These are phyloP conservation scores for Lepas anatifera DNA, from an alignment of 2,888 invertebrate species.

Conservation along the genomic window DNA sequence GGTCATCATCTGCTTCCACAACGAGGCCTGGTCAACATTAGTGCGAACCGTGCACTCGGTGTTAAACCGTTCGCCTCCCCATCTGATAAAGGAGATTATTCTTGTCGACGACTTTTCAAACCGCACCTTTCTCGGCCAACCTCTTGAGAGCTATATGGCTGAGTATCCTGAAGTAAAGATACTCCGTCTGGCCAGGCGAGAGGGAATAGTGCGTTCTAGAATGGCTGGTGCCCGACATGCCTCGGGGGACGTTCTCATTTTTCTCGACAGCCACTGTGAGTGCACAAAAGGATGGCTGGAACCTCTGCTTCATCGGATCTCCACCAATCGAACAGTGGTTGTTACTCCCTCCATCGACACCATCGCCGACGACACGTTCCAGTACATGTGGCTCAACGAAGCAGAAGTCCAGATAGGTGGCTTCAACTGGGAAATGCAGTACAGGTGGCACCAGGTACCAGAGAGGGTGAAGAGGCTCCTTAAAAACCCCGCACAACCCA, in stretches of 20 bases:
- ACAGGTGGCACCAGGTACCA: constrained; percentile 98
- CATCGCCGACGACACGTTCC: constrained; percentile 83
- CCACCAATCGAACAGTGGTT: constrained; percentile 33
- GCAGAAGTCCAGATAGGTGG: constrained; percentile 59
- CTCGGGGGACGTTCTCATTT: constrained; percentile 79
- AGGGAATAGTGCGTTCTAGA: constrained; percentile 89
- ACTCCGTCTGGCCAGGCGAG: constrained; percentile 75
- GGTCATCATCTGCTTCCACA: no score
- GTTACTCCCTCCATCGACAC: constrained; percentile 48
- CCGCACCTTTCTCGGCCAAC: constrained; percentile 77
- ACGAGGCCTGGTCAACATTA: no score
- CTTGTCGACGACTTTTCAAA: constrained; percentile 23
- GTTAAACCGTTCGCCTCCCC: no score
- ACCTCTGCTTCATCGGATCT: constrained; percentile 39
- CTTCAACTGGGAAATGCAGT: constrained; percentile 57
- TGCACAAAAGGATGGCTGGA: constrained; percentile 62
- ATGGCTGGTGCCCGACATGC: constrained; percentile 76
- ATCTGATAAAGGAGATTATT: no score
- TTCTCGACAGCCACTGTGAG: constrained; percentile 97
- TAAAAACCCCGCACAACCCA: constrained; percentile 78
- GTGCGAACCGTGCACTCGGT: no score
- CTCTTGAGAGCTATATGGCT: constrained; percentile 83
- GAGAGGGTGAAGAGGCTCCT: constrained; percentile 75
- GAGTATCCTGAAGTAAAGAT: constrained; percentile 71
- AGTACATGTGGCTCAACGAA: constrained; percentile 53